Evolutionary conservation across 2,113 vertebrate genomes (phyloP).

Genomic region (Morone chrysops): DNA sequence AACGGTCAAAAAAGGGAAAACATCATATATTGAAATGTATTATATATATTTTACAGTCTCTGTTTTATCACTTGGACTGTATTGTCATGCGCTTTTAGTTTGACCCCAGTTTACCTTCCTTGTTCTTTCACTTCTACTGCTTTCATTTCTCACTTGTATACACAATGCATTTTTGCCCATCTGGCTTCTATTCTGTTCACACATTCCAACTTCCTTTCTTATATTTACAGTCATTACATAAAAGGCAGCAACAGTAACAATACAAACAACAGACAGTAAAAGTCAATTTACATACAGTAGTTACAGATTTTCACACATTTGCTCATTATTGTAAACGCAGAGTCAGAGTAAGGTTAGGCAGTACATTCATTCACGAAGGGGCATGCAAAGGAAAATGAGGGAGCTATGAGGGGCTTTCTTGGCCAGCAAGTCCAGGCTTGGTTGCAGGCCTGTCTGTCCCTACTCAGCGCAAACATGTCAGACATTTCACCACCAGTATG

Average conservation of each 20-base stretch:
- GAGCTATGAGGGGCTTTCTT: constrained; percentile 76
- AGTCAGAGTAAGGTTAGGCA: constrained; percentile 28
- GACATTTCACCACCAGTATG: constrained; percentile 79
- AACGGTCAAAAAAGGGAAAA: background rate
- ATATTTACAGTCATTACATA: background rate
- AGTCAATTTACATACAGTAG: background rate
- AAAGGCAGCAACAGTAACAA: background rate
- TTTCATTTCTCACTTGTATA: background rate
- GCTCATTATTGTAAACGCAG: constrained; percentile 21
- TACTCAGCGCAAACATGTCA: constrained; percentile 81
- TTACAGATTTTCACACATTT: constrained; percentile 7
- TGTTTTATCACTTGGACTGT: background rate
- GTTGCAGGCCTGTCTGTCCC: constrained; percentile 78
- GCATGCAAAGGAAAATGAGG: constrained; percentile 68
- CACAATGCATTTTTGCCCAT: constrained; percentile 1
- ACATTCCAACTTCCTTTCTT: background rate
- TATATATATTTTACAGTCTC: background rate
- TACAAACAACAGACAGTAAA: constrained; percentile 24
- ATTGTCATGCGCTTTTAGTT: constrained; percentile 6
- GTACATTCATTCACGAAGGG: constrained; percentile 66
- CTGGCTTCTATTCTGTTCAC: background rate
- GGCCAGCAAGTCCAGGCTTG: constrained; percentile 84
- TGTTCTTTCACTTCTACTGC: constrained; percentile 15
- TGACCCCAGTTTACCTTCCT: constrained; percentile 25
- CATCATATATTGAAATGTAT: background rate